Percentiles rank a stretch among this genome's conserved stretches.
Conservation (phyloP, 2,797 vertebrate species). For the Rhinichthys osculus region DNA sequence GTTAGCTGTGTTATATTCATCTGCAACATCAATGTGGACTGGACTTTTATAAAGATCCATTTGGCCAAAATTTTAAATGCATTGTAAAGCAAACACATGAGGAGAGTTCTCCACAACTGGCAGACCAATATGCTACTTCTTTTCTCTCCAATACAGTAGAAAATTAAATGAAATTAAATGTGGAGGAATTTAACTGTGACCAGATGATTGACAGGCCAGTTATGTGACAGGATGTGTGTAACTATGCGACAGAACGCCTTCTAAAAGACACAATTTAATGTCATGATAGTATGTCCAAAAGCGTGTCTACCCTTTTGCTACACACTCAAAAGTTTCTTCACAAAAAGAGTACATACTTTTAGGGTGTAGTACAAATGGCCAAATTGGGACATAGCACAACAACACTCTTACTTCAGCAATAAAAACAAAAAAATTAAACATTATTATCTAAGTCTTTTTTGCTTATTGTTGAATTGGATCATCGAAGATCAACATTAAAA, state of each 20-base stretch:
- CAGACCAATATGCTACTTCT: background rate
- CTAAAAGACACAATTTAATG: background rate
- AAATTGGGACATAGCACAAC: no score
- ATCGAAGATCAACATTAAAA: background rate
- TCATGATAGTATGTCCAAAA: background rate
- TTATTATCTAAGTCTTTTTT: background rate
- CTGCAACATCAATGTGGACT: background rate
- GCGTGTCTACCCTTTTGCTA: background rate
- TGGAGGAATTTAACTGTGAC: background rate
- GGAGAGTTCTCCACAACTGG: background rate
- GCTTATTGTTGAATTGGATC: background rate
- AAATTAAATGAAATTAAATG: background rate
- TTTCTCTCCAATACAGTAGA: background rate
- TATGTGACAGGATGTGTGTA: no score
- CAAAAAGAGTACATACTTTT: background rate
- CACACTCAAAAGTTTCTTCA: background rate
- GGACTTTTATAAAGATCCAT: background rate
- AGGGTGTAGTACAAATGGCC: background rate
- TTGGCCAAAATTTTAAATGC: background rate
- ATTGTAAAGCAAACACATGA: background rate
- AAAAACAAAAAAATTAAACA: no score
- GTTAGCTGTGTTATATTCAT: background rate
- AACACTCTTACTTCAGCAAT: no score
- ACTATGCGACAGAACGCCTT: background rate
- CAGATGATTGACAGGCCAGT: no score